Base-by-base conservation (phyloP, 1,140 invertebrate genomes). In the Tenebrio molitor region DNA sequence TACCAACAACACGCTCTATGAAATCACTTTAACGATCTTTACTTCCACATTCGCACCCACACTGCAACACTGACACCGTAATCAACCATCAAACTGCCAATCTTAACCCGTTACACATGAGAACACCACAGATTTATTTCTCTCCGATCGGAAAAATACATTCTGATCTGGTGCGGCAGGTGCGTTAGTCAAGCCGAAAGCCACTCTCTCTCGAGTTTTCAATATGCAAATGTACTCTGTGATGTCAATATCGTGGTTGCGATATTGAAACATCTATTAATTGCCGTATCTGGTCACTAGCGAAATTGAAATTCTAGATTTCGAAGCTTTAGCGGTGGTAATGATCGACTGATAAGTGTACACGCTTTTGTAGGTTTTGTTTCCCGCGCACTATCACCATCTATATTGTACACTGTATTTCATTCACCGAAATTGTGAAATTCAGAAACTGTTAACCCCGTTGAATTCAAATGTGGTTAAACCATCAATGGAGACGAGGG, bases 331-430 rank as follows among this genome's bases (percentile, higher is more conserved):
- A 50, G 23, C 23, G n/a, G 44, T 21, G 23, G 16, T 50, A 50
- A 50, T 50, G 44, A 50, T 50, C 19, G 19, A 21, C 16, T 21
- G 16, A 50, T 21, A 8, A 16, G 23, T 23, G 44, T 50, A 50
- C 16, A 10, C 44, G 19, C n/a, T 17, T 8, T 50, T 50, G 44
- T 19, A 50, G 16, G 19, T 50, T 50, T 50, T 50, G 44, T 50
- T 50, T 50, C 29, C 29, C 29, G 29, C 29, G 10, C 10, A 33
- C 29, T 50, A 19, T 50, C 44, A 10, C 2, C 23, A 50, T 50
- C n/a, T n/a, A n/a, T n/a, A n/a, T n/a, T n/a, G n/a, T 50, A 14
- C 44, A 17, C 44, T 50, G 23, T 50, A 50, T 50, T 50, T 50
- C 44, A 50, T 50, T 23, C 44, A 21, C 29, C 10, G 29, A 33